Evolutionary conservation across 2,797 vertebrate genomes (phyloP), one percentile per base, ranked within the genome.

Genomic region (Spondyliosoma cantharus): DNA sequence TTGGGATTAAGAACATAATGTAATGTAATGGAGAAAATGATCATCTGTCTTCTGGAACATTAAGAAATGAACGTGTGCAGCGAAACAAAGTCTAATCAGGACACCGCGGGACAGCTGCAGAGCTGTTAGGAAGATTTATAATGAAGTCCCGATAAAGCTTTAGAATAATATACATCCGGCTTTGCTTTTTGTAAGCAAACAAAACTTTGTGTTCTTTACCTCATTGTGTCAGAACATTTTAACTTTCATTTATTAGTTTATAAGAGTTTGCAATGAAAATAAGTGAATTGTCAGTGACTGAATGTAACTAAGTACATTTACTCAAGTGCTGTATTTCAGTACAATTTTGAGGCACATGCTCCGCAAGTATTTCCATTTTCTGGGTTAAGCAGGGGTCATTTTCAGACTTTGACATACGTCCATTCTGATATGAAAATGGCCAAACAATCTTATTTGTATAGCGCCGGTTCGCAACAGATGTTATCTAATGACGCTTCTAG

Each of bases 11-110:
- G 37, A 46, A 17, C 3, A 8, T 17, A 59, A 58, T 25, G 56
- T 60, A 42, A 73, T 17, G 3, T 53, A 78, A 68, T 43, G 13
- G 7, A 76, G 32, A 13, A 80, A 83, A 74, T 62, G 45, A 73
- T 70, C 75, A 74, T 79, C 75, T 11, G 61, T 81, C 81, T 62
- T 69, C 43, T 66, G 64, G 22, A 74, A 66, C 53, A 60, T 60
- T 45, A 52, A 74, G 25, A 64, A 46, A 66, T 29, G 19, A 78
- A 67, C 22, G 54, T 14, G 20, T n/a, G 45, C 65, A 45, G 37
- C 15, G 62, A 75, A 57, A 65, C 29, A 11, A 56, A 27, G 66
- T 61, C 32, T 27, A 50, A 83, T 53, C 29, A 52, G 60, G 71
- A 63, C 66, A 37, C 43, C 0, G 11, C 37, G 60, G 76, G 59